Conservation (phyloP, 2,888 invertebrate species). For the Yponomeuta sedellus region DNA sequence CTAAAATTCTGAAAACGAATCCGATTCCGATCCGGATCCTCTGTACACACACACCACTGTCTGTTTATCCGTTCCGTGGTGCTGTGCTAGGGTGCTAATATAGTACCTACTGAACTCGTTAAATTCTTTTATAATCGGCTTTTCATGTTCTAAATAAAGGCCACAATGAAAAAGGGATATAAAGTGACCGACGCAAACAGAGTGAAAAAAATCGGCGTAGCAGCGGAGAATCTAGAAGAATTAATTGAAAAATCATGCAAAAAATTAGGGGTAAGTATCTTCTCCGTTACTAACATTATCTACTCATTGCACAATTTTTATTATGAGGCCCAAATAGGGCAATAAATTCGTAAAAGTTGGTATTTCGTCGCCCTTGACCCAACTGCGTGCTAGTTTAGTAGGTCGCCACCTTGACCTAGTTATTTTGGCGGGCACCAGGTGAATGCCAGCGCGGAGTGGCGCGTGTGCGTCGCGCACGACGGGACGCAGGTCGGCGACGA, state of each 20-base stretch:
- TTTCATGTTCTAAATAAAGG: neutral
- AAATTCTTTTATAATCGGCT: too few relatives aligned
- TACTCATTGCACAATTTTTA: constrained; percentile 21
- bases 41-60: too few relatives aligned
- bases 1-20: neutral
- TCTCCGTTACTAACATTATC: constrained; percentile 13
- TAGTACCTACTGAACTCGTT: too few relatives aligned
- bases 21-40: too few relatives aligned
- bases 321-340: neutral
- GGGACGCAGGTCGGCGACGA: constrained; percentile 85
- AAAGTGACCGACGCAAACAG: constrained; percentile 83
- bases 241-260: constrained; percentile 81
- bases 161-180: constrained; percentile 78
- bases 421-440: constrained; percentile 50
- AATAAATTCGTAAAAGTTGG: constrained; percentile 16
- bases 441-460: constrained; percentile 67
- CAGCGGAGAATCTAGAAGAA: constrained; percentile 80
- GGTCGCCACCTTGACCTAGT: constrained; percentile 45
- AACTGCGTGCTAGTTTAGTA: constrained; percentile 26
- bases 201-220: constrained; percentile 82
- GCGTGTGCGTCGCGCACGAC: constrained; percentile 78
- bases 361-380: constrained; percentile 51
- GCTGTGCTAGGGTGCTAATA: too few relatives aligned
- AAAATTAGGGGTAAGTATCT: constrained; percentile 77
- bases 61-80: too few relatives aligned